Percentiles rank a stretch among this genome's conserved stretches.
Conservation (phyloP, 1,140 invertebrate genomes). For the Panagrolaimus sp. region DNA sequence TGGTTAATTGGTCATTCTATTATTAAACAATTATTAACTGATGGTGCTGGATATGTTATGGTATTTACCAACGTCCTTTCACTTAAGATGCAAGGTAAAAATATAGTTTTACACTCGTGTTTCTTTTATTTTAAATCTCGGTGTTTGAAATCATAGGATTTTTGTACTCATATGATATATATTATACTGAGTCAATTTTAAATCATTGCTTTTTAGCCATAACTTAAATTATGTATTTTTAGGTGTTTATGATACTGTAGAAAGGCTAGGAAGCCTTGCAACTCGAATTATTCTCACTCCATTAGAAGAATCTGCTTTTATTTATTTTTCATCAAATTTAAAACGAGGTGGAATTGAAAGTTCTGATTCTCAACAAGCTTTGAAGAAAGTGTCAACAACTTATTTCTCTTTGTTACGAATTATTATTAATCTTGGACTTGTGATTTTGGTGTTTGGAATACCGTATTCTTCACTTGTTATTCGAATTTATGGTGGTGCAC, state of each 20-base stretch:
- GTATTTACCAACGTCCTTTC: constrained; percentile 81
- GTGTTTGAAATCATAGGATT: no score
- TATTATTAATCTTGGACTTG: constrained; percentile 35
- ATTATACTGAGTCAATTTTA: no score
- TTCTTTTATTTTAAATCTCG: no score
- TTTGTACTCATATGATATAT: no score
- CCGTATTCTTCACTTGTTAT: constrained; percentile 35
- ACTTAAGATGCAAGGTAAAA: constrained; percentile 76
- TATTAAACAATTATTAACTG: constrained; percentile 87
- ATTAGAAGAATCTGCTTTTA: constrained; percentile 90
- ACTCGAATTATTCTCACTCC: constrained; percentile 88
- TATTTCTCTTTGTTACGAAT: constrained; percentile 31
- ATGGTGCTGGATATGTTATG: constrained; percentile 83
- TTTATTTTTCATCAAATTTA: constrained; percentile 91
- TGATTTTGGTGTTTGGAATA: constrained; percentile 36
- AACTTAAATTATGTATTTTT: constrained; percentile 28
- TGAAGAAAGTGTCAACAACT: constrained; percentile 20
- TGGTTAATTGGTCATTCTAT: constrained; percentile 90
- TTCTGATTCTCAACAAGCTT: background rate
- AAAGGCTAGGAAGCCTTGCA: constrained; percentile 90
- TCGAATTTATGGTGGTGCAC: constrained; percentile 30
- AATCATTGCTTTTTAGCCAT: no score
- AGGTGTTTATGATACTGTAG: constrained; percentile 84
- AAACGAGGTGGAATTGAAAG: constrained; percentile 61
- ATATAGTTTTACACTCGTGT: no score